Conservation (phyloP, 1,140 invertebrate species). For the Hylaeus volcanicus region DNA sequence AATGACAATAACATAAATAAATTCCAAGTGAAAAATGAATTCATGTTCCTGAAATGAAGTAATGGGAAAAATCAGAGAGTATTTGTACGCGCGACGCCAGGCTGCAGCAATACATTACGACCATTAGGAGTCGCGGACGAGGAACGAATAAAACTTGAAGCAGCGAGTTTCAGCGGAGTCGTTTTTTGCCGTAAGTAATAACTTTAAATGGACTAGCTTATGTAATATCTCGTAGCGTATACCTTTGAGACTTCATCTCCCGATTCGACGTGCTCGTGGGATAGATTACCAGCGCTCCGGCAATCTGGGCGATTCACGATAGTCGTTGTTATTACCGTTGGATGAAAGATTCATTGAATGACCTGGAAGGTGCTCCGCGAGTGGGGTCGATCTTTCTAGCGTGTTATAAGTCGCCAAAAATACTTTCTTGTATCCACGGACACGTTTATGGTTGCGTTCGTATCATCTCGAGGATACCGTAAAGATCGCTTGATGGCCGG, state of each 20-base stretch:
- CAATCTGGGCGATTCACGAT: slow-evolving; percentile 43
- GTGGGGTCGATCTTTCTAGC: slow-evolving; percentile 45
- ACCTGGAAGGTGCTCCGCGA: slow-evolving; percentile 53
- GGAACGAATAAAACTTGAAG: slow-evolving; percentile 19
- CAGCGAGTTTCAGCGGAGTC: not conserved
- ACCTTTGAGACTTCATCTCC: slow-evolving; percentile 46
- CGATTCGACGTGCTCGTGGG: slow-evolving; percentile 44
- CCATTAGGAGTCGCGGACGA: not conserved
- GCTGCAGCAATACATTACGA: not conserved
- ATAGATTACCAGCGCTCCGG: slow-evolving; percentile 24
- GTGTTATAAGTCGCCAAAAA: slow-evolving; percentile 32
- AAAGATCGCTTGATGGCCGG: slow-evolving; percentile 45
- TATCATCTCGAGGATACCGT: slow-evolving; percentile 46
- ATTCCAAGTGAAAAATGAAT: no score
- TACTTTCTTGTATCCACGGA: slow-evolving; percentile 10
- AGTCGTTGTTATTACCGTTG: slow-evolving; percentile 57
- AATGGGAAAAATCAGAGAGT: no score
- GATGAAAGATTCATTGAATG: slow-evolving; percentile 68
- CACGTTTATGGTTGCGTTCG: not conserved
- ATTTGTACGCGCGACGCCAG: no score
- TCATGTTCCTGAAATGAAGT: no score
- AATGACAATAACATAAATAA: no score
- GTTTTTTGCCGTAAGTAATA: slow-evolving; percentile 52
- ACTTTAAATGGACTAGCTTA: slow-evolving; percentile 62
- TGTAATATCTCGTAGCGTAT: slow-evolving; percentile 57